phyloP scores from a whole-genome alignment of 2,797 vertebrate species.

The Crocodylus rhombifer region DNA sequence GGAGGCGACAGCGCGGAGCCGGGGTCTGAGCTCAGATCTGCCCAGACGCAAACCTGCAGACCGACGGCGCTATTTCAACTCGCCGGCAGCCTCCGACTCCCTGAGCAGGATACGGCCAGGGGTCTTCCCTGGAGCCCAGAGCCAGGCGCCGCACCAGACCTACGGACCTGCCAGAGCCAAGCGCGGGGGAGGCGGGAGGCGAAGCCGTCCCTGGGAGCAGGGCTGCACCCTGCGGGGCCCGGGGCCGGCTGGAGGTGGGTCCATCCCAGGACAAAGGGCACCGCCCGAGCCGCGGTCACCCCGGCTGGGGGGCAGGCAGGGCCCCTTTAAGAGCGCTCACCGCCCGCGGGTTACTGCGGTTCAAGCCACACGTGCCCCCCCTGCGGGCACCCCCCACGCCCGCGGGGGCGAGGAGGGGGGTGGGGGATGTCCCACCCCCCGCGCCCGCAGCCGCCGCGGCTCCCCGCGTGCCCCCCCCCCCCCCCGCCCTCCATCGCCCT shows the following conservation, averaged over 20 bases:
- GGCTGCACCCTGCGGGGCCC: too few species aligned
- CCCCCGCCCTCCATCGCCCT: not conserved
- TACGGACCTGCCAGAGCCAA: not conserved
- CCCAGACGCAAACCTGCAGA: not conserved
- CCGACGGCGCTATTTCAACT: too few species aligned
- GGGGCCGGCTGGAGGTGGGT: not conserved
- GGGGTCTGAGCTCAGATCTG: not conserved
- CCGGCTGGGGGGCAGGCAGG: not conserved
- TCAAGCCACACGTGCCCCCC: constrained; percentile 56
- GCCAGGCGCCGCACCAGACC: not conserved
- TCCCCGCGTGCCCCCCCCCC: too few species aligned
- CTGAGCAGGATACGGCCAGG: too few species aligned
- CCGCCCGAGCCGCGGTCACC: rapidly evolving
- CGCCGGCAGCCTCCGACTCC: too few species aligned
- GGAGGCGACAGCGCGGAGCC: not conserved
- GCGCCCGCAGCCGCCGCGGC: not conserved
- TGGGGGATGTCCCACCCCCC: too few species aligned
- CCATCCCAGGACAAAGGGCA: too few species aligned
- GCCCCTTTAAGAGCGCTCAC: constrained; percentile 23
- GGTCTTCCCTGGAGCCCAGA: too few species aligned
- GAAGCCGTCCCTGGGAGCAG: too few species aligned
- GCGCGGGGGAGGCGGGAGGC: not conserved
- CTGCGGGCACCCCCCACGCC: too few species aligned
- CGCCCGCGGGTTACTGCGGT: constrained; percentile 60
- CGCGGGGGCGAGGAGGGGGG: not conserved